Evolutionary conservation across 2,888 invertebrate genomes (phyloP), one percentile per base, ranked within the genome.

Genomic region (Nomada fabriciana): DNA sequence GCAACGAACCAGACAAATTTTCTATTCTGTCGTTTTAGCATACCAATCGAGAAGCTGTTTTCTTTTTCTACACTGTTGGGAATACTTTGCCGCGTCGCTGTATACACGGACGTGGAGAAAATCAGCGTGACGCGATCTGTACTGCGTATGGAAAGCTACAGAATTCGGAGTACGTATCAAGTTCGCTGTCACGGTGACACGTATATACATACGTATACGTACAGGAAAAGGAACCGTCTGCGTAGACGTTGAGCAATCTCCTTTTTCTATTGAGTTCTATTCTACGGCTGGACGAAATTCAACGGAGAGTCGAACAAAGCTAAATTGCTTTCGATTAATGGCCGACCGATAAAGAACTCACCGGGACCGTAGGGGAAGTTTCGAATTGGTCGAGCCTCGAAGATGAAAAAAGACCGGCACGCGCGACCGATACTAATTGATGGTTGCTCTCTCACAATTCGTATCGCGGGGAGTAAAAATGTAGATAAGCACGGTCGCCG

Each of bases 381-480:
- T 1, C 7, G 61, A 47, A 15, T 57, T 13, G 15, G 20, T 52
- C 53, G 52, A 25, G 64, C 15, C 2, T 11, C 29, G 23, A 15
- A 7, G 36, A 36, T 1, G 47, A 57, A 36, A 53, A 68, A 65
- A 20, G 47, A 42, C 29, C 7, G 68, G 50, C 69, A 42, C 60
- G 60, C 74, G 82, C 70, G 69, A 57, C 18, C 73, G 42, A 23
- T 61, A 2, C 63, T 74, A 69, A 78, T 78, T 68, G 74, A n/a
- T 29, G 64, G 74, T 61, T 74, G 78, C 52, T 74, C 36, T 36
- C 36, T 36, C 18, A 69, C 65, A 73, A 75, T 69, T 60, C n/a
- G 61, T 64, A 65, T 65, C 63, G 18, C 18, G 53, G 1, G 20
- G 11, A 15, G 42, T 36, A 70, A 80, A 73, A 69, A 15, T 23